A percentile compares a stretch with the other conserved stretches of the same genome.
Conservation (phyloP, 2,888 invertebrate species). For the Aleiodes testaceus region DNA sequence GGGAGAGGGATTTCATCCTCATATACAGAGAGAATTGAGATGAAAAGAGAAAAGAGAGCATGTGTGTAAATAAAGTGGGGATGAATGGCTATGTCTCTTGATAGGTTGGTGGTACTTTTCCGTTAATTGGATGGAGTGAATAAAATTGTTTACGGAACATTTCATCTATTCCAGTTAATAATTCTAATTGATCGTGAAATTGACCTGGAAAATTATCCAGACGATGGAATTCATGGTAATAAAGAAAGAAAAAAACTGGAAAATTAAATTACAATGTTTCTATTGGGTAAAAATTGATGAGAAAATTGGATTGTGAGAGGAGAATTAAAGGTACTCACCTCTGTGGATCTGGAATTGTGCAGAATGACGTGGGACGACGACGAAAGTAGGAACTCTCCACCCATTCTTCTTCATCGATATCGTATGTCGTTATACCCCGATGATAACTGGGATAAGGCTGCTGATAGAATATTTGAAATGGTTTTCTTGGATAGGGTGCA, state of each 20-base stretch:
- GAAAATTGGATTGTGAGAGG: not conserved
- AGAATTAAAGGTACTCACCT: slow-evolving; percentile 66
- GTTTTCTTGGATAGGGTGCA: slow-evolving; percentile 83
- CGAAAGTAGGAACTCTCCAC: slow-evolving; percentile 87
- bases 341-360: slow-evolving; percentile 82
- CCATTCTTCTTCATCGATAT: slow-evolving; percentile 78
- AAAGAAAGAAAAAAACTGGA: too few relatives aligned
- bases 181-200: too few relatives aligned
- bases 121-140: too few relatives aligned
- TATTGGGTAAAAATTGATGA: too few relatives aligned
- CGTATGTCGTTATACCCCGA: slow-evolving; percentile 59
- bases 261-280: too few relatives aligned
- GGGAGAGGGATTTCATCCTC: too few relatives aligned
- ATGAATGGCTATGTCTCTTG: not conserved
- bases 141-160: too few relatives aligned
- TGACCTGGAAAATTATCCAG: too few relatives aligned
- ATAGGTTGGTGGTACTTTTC: too few relatives aligned
- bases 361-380: slow-evolving; percentile 83
- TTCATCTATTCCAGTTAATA: too few relatives aligned
- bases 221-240: too few relatives aligned
- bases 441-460: slow-evolving; percentile 68
- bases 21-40: slow-evolving; percentile 3
- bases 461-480: slow-evolving; percentile 65
- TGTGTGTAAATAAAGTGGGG: slow-evolving; percentile 39
- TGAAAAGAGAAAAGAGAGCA: too few relatives aligned